Percentiles rank a stretch among this genome's conserved stretches.
These are phyloP conservation scores for Nothobranchius furzeri DNA, from an alignment of 2,113 vertebrate species.

Conservation along the genomic window DNA sequence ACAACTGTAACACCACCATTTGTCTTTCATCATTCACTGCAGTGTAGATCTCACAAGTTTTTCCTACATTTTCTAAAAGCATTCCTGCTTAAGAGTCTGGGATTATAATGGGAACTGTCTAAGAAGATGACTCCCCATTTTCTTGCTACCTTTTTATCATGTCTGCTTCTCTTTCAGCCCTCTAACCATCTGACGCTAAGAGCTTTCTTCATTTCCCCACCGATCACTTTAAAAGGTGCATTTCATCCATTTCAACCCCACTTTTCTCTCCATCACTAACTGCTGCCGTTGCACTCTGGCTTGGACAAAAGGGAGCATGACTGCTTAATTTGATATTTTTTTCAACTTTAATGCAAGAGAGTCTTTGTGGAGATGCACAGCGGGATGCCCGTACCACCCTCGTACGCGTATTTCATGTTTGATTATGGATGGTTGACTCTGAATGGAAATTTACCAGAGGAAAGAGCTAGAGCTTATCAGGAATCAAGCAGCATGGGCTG, in stretches of 20 bases:
- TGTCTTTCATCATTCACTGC: slow-evolving; percentile 32
- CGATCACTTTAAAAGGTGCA: slow-evolving; percentile 48
- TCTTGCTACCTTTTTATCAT: slow-evolving; percentile 58
- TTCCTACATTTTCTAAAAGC: slow-evolving; percentile 33
- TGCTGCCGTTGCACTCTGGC: slow-evolving; percentile 56
- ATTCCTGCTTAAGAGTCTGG: slow-evolving; percentile 15
- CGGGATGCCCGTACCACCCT: slow-evolving; percentile 38
- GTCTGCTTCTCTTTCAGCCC: slow-evolving; percentile 27
- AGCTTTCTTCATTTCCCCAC: slow-evolving; percentile 55
- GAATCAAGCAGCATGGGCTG: slow-evolving; percentile 40
- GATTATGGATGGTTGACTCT: slow-evolving; percentile 40
- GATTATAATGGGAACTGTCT: slow-evolving; percentile 22
- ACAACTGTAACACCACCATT: slow-evolving; percentile 12
- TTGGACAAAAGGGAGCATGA: slow-evolving; percentile 47
- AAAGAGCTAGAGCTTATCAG: slow-evolving; percentile 40
- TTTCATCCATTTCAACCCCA: slow-evolving; percentile 19
- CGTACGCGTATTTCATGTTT: slow-evolving; percentile 24
- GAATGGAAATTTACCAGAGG: slow-evolving; percentile 60
- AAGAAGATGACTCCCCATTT: slow-evolving; percentile 55
- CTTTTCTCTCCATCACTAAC: slow-evolving; percentile 47
- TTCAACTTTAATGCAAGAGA: slow-evolving; percentile 50
- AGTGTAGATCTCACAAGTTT: slow-evolving; percentile 21
- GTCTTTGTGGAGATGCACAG: slow-evolving; percentile 35
- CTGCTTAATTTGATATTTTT: slow-evolving; percentile 67
- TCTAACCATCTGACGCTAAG: slow-evolving; percentile 54